A percentile compares a stretch with the other conserved stretches of the same genome.
These are phyloP conservation scores for Cremastinae sp. DNA, from an alignment of 2,888 invertebrate species.

Conservation along the genomic window DNA sequence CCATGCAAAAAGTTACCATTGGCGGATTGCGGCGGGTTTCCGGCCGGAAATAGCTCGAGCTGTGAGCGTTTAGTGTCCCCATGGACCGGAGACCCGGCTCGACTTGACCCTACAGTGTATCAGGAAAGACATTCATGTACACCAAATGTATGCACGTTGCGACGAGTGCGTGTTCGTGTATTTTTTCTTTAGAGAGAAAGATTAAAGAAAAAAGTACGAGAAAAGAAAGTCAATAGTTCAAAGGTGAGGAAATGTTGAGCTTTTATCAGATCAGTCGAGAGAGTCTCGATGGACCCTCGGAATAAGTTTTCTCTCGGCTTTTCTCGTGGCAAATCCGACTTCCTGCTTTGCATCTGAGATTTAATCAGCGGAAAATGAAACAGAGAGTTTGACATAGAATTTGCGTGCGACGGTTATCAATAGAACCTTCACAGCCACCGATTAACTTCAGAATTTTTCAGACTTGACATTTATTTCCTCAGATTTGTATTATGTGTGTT, in stretches of 20 bases:
- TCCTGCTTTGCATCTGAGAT: conserved; percentile 1
- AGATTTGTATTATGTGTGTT: conserved; percentile 75
- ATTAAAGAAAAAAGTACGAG: background rate
- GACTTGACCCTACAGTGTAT: conserved; percentile 79
- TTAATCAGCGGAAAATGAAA: conserved; percentile 47
- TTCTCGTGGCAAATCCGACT: background rate
- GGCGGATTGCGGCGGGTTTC: conserved; percentile 86
- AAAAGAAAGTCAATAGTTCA: background rate
- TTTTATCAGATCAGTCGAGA: background rate
- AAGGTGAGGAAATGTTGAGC: background rate
- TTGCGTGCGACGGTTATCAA: conserved; percentile 56
- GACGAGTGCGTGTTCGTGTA: conserved; percentile 51
- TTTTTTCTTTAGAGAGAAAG: conserved; percentile 4
- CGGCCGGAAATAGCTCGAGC: conserved; percentile 86
- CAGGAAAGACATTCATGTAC: conserved; percentile 78
- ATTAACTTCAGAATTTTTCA: conserved; percentile 24
- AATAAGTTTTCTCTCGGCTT: background rate
- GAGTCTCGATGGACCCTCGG: background rate
- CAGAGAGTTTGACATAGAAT: conserved; percentile 41
- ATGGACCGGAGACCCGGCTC: conserved; percentile 85
- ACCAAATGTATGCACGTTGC: conserved; percentile 70
- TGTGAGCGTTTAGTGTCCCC: conserved; percentile 87
- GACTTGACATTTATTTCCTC: conserved; percentile 64
- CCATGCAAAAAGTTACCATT: conserved; percentile 86
- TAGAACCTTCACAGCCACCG: conserved; percentile 65